A percentile compares a stretch with the other conserved stretches of the same genome.
Evolutionary conservation across 1,140 invertebrate species (phyloP).

Genomic region (Brachionus paranguensis): DNA sequence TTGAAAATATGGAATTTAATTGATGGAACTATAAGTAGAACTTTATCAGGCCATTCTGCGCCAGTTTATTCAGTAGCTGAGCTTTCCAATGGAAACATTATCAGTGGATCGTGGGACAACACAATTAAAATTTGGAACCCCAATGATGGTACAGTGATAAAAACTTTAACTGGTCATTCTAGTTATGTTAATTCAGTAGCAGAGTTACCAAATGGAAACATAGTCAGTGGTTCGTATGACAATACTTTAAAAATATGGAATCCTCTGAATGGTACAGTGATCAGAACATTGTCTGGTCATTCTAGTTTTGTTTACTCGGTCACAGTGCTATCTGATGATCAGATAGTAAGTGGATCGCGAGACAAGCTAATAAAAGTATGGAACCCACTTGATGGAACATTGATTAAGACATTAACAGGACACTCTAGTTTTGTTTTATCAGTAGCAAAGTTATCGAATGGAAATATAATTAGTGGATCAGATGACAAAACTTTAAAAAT

Average conservation of each 20-base stretch:
- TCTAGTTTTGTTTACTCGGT: not conserved
- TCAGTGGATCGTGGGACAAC: not conserved
- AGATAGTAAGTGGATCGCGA: constrained; percentile 56
- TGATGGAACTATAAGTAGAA: not conserved
- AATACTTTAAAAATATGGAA: not conserved
- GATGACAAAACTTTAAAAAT: constrained; percentile 98
- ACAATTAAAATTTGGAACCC: constrained; percentile 22
- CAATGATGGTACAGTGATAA: not conserved
- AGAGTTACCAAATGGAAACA: not conserved
- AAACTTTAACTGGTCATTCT: not conserved
- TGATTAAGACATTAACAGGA: constrained; percentile 52
- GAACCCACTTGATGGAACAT: constrained; percentile 51
- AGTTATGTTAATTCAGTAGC: not conserved
- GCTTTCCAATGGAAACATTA: not conserved
- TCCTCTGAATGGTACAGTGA: not conserved
- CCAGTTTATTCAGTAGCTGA: not conserved
- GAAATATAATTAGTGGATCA: constrained; percentile 87
- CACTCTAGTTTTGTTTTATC: constrained; percentile 57
- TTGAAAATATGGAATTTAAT: constrained; percentile 21
- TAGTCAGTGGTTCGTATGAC: not conserved
- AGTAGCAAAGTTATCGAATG: not conserved
- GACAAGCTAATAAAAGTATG: constrained; percentile 58
- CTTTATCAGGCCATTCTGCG: not conserved
- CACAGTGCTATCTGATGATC: not conserved
- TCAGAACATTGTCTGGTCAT: not conserved